Conservation (phyloP, 2,113 vertebrate species). For the Phalacrocorax pelagicus region DNA sequence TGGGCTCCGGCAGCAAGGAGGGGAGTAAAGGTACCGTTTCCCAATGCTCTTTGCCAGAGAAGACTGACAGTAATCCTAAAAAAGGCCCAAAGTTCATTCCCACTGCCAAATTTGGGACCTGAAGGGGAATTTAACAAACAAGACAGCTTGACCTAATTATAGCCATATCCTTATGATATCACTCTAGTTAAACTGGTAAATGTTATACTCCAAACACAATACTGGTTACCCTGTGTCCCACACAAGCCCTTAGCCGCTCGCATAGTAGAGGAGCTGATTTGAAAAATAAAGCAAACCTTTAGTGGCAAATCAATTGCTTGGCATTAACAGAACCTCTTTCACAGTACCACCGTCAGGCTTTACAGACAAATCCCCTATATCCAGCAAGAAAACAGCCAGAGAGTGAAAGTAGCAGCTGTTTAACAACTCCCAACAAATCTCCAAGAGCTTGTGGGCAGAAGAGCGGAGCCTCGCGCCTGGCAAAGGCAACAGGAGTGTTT, state of each 20-base stretch:
- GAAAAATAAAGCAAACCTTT: constrained; percentile 3
- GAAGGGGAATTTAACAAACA: neutral
- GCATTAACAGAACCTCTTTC: neutral
- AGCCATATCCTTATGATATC: neutral
- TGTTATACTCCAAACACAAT: neutral
- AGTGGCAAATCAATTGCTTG: neutral
- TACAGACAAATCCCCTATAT: neutral
- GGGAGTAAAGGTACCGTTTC: neutral
- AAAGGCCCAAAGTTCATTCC: neutral
- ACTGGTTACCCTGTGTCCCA: neutral
- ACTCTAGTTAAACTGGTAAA: neutral
- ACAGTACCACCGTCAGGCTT: neutral
- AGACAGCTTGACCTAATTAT: constrained; percentile 40
- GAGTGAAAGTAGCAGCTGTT: constrained; percentile 55
- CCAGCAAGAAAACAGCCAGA: constrained; percentile 5
- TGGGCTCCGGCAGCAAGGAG: accelerated
- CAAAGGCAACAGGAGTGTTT: neutral
- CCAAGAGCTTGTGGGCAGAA: neutral
- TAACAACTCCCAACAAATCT: neutral
- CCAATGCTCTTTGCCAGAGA: neutral
- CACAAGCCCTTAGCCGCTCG: neutral
- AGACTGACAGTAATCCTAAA: neutral
- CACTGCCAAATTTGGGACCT: neutral
- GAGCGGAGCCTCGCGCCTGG: neutral
- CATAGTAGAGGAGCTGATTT: neutral